These are phyloP conservation scores for Trichonephila clavipes DNA, from an alignment of 1,140 invertebrate genomes.

Conservation along the genomic window DNA sequence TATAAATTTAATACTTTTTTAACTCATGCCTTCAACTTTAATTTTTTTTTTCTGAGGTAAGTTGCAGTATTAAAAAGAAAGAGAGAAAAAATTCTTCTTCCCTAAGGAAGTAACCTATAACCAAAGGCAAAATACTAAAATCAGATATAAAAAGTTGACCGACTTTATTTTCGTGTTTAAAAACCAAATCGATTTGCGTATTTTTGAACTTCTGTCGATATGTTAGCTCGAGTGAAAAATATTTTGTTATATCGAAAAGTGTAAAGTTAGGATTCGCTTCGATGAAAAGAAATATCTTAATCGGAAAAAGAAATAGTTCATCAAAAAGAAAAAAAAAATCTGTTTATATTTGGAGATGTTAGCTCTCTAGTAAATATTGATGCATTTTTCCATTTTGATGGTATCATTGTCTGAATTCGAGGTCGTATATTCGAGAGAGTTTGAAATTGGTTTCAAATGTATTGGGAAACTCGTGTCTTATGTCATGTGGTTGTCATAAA, in stretches of 20 bases:
- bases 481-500: no score
- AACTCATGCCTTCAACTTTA: no score
- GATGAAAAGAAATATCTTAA: not conserved
- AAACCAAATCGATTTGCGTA: slow-evolving; percentile 36
- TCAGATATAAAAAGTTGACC: slow-evolving; percentile 41
- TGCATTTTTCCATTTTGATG: not conserved
- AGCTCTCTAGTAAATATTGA: not conserved
- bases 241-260: slow-evolving; percentile 22
- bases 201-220: not conserved
- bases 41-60: no score
- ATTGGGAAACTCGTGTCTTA: not conserved
- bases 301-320: not conserved
- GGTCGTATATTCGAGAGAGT: not conserved
- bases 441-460: not conserved
- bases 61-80: no score
- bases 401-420: not conserved
- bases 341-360: slow-evolving; percentile 5
- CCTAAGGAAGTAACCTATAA: not conserved
- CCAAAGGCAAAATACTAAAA: slow-evolving; percentile 24
- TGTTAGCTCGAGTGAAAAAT: not conserved
- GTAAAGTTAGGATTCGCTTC: not conserved
- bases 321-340: not conserved
- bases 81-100: not conserved
- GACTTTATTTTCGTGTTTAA: not conserved
- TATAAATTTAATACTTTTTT: no score